Evolutionary conservation across 2,113 vertebrate species (phyloP).

Genomic region (Riparia riparia): DNA sequence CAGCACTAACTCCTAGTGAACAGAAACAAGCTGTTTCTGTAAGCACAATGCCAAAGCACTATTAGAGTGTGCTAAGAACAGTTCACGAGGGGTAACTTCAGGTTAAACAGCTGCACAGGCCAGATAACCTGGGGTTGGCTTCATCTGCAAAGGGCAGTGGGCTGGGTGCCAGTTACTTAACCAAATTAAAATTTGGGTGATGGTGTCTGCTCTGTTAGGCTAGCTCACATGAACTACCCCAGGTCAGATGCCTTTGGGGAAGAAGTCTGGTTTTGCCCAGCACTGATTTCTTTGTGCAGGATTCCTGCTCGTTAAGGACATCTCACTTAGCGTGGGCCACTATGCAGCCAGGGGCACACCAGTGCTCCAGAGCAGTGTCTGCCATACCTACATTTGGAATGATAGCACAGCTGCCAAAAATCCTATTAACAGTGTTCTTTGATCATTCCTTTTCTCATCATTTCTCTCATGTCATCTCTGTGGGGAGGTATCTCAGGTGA

Average conservation of each 20-base stretch:
- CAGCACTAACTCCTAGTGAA: not conserved
- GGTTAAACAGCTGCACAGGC: not conserved
- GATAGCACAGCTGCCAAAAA: not conserved
- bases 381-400: not conserved
- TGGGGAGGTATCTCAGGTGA: not conserved
- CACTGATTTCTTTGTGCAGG: not conserved
- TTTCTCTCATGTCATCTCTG: not conserved
- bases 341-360: accelerated
- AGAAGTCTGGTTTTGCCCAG: not conserved
- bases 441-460: not conserved
- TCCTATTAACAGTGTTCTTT: not conserved
- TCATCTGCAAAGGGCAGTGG: not conserved
- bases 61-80: not conserved
- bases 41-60: not conserved
- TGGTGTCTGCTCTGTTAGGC: not conserved
- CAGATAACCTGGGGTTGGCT: not conserved
- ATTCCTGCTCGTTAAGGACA: not conserved
- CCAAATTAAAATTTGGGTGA: not conserved
- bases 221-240: not conserved
- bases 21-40: not conserved
- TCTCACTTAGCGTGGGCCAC: not conserved
- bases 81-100: not conserved
- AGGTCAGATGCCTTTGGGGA: not conserved
- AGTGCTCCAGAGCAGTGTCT: not conserved
- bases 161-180: not conserved